These are phyloP conservation scores for Nipponacmea schrenckii DNA, from an alignment of 2,888 invertebrate genomes.

Conservation along the genomic window DNA sequence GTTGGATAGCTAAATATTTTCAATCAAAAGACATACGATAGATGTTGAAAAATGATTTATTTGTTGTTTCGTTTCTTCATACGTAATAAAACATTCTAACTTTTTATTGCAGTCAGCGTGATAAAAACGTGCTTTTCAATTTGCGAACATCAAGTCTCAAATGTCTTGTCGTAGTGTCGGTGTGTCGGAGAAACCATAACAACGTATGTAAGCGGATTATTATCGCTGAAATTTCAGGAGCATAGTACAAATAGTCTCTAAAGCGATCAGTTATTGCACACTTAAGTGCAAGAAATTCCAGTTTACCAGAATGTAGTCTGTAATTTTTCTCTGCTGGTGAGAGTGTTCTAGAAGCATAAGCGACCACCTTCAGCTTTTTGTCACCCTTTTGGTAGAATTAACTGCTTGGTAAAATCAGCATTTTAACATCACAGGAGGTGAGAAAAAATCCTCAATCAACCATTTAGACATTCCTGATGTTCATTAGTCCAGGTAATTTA, in stretches of 20 bases:
- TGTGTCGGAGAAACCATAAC: slow-evolving; percentile 20
- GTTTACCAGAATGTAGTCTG: slow-evolving; percentile 19
- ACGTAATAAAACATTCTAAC: no score
- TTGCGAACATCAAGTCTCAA: no score
- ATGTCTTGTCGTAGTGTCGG: no score
- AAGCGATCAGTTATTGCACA: slow-evolving; percentile 21
- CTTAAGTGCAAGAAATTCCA: slow-evolving; percentile 25
- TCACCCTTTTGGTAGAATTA: slow-evolving; percentile 18
- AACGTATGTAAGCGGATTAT: slow-evolving; percentile 22
- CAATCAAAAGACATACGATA: no score
- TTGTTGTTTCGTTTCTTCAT: no score
- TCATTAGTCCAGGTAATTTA: slow-evolving; percentile 16
- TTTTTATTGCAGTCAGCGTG: no score
- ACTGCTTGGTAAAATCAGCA: slow-evolving; percentile 5
- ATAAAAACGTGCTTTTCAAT: no score
- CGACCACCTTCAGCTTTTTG: slow-evolving; percentile 13
- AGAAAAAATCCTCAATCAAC: slow-evolving; percentile 12
- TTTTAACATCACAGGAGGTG: slow-evolving; percentile 15
- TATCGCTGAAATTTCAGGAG: slow-evolving; percentile 17
- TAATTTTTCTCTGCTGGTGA: slow-evolving; percentile 14
- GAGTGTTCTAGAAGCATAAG: slow-evolving; percentile 23
- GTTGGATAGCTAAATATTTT: no score
- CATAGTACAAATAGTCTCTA: slow-evolving; percentile 25
- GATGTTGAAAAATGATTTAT: no score
- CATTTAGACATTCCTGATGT: slow-evolving; percentile 3